A percentile compares a stretch with the other conserved stretches of the same genome.
phyloP scores from a whole-genome alignment of 2,888 invertebrate genomes.

The Bellardia bayeri region DNA sequence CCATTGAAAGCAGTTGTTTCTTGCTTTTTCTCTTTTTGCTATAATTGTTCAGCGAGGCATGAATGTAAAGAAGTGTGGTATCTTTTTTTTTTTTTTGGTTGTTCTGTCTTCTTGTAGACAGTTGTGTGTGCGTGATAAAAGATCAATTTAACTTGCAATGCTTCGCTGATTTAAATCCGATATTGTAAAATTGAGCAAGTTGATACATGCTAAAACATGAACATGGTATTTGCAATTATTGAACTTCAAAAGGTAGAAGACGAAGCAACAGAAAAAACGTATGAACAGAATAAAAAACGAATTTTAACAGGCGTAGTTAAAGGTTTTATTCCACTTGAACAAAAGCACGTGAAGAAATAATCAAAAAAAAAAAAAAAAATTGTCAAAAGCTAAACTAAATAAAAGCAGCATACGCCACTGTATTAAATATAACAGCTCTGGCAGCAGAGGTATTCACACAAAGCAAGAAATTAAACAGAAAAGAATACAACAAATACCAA shows the following conservation, averaged over 20 bases:
- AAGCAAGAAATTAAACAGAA: neutral
- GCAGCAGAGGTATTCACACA: slow-evolving; percentile 19
- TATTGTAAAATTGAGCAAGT: slow-evolving; percentile 76
- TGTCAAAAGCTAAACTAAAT: slow-evolving; percentile 23
- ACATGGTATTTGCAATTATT: slow-evolving; percentile 83
- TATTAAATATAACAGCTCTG: neutral
- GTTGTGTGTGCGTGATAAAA: slow-evolving; percentile 79
- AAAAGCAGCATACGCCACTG: slow-evolving; percentile 54
- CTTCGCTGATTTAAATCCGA: slow-evolving; percentile 83
- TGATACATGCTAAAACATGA: slow-evolving; percentile 81
- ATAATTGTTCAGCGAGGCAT: slow-evolving; percentile 36
- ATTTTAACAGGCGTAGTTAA: slow-evolving; percentile 67
- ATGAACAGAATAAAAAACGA: slow-evolving; percentile 18
- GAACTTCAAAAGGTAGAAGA: slow-evolving; percentile 78
- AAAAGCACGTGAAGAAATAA: slow-evolving; percentile 43
- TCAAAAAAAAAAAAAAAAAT: slow-evolving; percentile 22
- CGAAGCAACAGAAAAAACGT: neutral
- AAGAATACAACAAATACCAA: neutral
- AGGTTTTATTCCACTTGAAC: slow-evolving; percentile 64
- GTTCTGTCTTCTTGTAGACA: neutral
- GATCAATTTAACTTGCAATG: slow-evolving; percentile 83
- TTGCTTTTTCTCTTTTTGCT: neutral
- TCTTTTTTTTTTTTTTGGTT: neutral
- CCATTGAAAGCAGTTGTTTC: neutral
- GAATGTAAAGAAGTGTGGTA: slow-evolving; percentile 51